Evolutionary conservation across 1,140 invertebrate genomes (phyloP), one percentile per base, ranked within the genome.

Genomic region (Campoletis sonorensis): DNA sequence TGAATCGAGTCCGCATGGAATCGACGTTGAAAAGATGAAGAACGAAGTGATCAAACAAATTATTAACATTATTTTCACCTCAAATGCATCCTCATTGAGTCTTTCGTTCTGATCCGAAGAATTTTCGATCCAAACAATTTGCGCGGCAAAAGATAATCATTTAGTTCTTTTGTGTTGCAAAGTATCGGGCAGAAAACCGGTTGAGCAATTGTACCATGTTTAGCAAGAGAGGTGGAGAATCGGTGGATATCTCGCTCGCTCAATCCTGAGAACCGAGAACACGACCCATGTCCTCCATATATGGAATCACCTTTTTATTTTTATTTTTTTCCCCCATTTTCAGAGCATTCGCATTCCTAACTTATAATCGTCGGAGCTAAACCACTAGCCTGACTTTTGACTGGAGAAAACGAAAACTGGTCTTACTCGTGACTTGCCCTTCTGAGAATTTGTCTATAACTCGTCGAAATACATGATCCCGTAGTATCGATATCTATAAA

Each of bases 201-300:
- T 54, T 21, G 51, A 54, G 51, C 51, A 54, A 54, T 54, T 54
- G 16, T 21, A 54, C 51, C 51, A 54, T 54, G 51, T 54, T 54
- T 54, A 54, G 51, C 51, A 21, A 54, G 51, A 54, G 51, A 54
- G 51, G 5, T 54, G 51, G n/a, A 54, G 51, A 54, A 54, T 54
- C n/a, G 3, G 2, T n/a, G 51, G 18, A 54, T 54, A 54, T 54
- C 51, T 54, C 51, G 51, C 51, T n/a, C 51, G 51, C 51, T 54
- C n/a, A 54, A n/a, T 45, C 40, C 40, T 45, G 40, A 45, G 40
- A 45, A 45, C 40, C 40, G 40, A 45, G 40, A 45, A 45, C 40
- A 45, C 40, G 40, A 45, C 40, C 40, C 40, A 45, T 4, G 40
- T 45, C 40, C 40, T 45, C 40, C 40, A 13, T 45, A 45, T 45